Percentiles rank a stretch among this genome's conserved stretches.
Evolutionary conservation across 2,113 vertebrate genomes (phyloP).

Genomic region (Felis chaus): DNA sequence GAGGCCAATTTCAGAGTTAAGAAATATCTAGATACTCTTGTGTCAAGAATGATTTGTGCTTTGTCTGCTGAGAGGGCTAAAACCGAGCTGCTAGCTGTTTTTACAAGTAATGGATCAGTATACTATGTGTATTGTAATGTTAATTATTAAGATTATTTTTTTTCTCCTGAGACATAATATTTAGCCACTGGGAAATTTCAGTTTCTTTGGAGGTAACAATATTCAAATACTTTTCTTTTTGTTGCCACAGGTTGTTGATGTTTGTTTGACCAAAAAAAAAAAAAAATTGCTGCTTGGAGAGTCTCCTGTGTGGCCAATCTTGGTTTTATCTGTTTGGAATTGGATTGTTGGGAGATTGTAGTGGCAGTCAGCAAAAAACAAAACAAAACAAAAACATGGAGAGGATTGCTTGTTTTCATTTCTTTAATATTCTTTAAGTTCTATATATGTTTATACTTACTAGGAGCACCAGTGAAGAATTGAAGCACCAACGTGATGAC

Average conservation of each 20-base stretch:
- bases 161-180: background rate
- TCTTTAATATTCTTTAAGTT: constrained; percentile 36
- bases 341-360: background rate
- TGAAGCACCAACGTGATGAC: background rate
- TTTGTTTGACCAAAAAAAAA: background rate
- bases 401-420: constrained; percentile 38
- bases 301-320: background rate
- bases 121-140: background rate
- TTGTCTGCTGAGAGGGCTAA: background rate
- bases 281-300: background rate
- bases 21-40: background rate
- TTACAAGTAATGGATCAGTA: background rate
- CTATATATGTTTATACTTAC: constrained; percentile 1
- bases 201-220: background rate
- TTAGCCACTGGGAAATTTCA: background rate
- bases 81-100: background rate
- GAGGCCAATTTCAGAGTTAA: background rate
- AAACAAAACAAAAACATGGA: background rate
- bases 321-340: constrained; percentile 11
- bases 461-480: background rate
- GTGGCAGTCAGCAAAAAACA: background rate
- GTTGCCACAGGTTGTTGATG: background rate
- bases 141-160: constrained; percentile 6
- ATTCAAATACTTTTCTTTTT: background rate
- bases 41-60: background rate